Base-by-base conservation (phyloP, 2,888 invertebrate species). In the Exephanes ischioxanthus region DNA sequence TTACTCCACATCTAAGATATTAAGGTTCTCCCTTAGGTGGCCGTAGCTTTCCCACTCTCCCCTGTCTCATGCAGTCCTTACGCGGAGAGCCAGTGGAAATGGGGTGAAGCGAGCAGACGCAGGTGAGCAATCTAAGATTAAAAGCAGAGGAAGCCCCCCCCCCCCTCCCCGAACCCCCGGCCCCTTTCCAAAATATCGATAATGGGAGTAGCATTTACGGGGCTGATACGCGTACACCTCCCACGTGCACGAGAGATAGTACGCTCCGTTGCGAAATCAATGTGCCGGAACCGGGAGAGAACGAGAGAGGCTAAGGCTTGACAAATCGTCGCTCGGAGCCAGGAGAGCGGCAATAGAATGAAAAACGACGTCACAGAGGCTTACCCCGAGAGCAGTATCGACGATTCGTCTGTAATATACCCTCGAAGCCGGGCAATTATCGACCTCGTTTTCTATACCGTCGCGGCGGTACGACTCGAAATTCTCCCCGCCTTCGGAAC, bases 241-340 rank as follows among this genome's bases (percentile, higher is more conserved):
- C 45, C 9, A 55, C 61, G 70, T 14, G 16, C 53, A 55, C 48
- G 48, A 26, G 33, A 70, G 78, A 83, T 78, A 83, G 72, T 53
- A 80, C 84, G 75, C 84, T 77, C 80, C 58, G 61, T 58, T 84
- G 80, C 76, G 73, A 86, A 86, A 86, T 85, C 86, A 86, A 86
- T 86, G 86, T 86, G 85, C 83, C 86, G 85, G 82, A 86, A 86
- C 84, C 16, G 45, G 16, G 45, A 45, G 45, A 45, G 45, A 45
- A 45, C 45, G 45, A 45, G 70, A 61, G 80, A 72, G 85, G 78
- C 85, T 85, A 86, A 86, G 80, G 79, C 83, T 79, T 85, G 86
- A 86, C 86, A 86, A 86, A 86, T 85, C 84, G 77, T 72, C 76
- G 72, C 77, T 22, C 51, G 70, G 73, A 61, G 63, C 61, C 30